Conservation (phyloP, 2,888 invertebrate species). For the Torymus tubicola region DNA sequence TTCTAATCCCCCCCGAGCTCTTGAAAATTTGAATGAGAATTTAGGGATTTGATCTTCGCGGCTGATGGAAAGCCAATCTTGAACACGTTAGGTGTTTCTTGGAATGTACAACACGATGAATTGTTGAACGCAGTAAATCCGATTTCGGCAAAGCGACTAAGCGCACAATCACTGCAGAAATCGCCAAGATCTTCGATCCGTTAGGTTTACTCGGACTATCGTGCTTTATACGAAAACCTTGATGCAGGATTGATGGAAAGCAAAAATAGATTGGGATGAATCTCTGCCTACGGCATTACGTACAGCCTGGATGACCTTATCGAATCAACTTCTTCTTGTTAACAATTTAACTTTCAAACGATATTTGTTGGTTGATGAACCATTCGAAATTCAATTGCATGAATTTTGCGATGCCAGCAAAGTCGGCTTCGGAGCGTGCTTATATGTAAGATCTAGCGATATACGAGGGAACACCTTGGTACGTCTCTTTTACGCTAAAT, state of each 20-base stretch:
- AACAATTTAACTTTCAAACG: too few relatives aligned
- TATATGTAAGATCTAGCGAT: too few relatives aligned
- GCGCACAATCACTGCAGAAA: conserved; percentile 10
- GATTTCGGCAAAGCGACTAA: conserved; percentile 13
- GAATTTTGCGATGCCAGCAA: too few relatives aligned
- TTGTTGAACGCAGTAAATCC: not conserved
- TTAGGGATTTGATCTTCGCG: conserved; percentile 21
- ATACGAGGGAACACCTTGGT: too few relatives aligned
- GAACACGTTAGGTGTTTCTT: conserved; percentile 31
- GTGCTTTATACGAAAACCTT: too few relatives aligned
- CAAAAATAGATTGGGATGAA: not conserved
- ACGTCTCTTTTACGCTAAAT: too few relatives aligned
- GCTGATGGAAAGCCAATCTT: conserved; percentile 7
- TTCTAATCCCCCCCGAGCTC: conserved; percentile 51
- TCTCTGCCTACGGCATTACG: too few relatives aligned
- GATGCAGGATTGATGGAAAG: not conserved
- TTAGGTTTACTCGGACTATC: not conserved
- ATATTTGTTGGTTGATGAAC: too few relatives aligned
- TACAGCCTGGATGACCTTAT: too few relatives aligned
- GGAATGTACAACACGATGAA: conserved; percentile 26
- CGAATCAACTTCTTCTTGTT: too few relatives aligned
- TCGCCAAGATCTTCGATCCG: conserved; percentile 1
- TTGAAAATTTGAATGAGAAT: conserved; percentile 36
- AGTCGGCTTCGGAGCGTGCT: too few relatives aligned
- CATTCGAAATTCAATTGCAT: too few relatives aligned